phyloP scores from a whole-genome alignment of 2,797 vertebrate genomes.

The Erethizon dorsatum region DNA sequence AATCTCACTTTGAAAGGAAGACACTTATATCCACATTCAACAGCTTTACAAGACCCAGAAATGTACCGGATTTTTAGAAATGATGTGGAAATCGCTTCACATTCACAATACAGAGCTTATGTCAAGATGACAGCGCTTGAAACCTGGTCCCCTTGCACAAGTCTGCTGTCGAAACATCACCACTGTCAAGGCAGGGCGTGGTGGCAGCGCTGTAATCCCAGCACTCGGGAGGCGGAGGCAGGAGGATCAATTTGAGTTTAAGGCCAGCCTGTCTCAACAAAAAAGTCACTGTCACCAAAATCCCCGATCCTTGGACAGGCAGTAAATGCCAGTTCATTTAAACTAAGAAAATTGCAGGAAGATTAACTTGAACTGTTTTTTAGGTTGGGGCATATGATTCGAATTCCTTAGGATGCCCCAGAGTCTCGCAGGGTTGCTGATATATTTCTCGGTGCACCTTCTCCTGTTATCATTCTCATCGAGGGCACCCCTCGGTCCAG shows the following conservation, averaged over 20 bases:
- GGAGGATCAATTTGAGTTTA: neutral
- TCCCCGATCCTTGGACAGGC: neutral
- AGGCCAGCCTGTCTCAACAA: neutral
- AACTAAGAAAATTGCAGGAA: neutral
- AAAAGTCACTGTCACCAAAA: neutral
- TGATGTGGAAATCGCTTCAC: neutral
- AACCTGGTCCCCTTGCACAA: neutral
- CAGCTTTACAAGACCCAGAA: constrained; percentile 13
- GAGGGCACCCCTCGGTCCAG: neutral
- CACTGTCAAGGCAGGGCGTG: neutral
- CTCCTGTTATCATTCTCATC: neutral
- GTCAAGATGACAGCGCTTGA: neutral
- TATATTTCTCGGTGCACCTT: neutral
- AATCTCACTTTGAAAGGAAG: neutral
- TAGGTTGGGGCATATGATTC: neutral
- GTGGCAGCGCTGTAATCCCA: neutral
- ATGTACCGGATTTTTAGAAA: neutral
- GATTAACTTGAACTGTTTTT: neutral
- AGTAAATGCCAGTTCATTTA: rapidly evolving
- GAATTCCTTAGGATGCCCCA: neutral
- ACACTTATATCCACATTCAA: neutral
- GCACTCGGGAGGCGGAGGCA: neutral
- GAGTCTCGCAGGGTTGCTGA: rapidly evolving
- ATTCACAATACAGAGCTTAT: constrained; percentile 54
- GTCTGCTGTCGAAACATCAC: neutral